Percentiles rank a stretch among this genome's conserved stretches.
These are phyloP conservation scores for Heteromormyrus szaboi DNA, from an alignment of 2,797 vertebrate species.

Conservation along the genomic window DNA sequence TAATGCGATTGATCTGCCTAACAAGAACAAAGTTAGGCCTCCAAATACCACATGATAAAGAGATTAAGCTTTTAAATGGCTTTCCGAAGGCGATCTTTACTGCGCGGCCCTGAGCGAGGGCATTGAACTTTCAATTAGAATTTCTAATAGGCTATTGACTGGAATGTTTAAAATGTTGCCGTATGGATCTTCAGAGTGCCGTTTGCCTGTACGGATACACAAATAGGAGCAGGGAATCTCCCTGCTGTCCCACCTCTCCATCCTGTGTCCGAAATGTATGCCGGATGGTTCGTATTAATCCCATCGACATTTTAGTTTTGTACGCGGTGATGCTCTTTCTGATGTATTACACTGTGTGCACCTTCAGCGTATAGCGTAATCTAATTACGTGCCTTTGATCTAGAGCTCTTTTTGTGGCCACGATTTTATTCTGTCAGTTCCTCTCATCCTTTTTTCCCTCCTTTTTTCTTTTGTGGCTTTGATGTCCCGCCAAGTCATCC, in stretches of 20 bases:
- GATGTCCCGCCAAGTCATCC: conserved; percentile 51
- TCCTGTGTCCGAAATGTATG: conserved; percentile 20
- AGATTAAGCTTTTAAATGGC: conserved; percentile 93
- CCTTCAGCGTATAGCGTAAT: conserved; percentile 47
- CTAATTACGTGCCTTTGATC: conserved; percentile 49
- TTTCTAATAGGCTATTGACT: conserved; percentile 96
- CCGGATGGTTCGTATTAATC: conserved; percentile 30
- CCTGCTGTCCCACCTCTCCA: conserved; percentile 17
- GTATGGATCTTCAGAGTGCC: conserved; percentile 74
- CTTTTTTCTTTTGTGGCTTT: conserved; percentile 44
- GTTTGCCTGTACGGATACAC: conserved; percentile 58
- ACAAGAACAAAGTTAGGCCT: conserved; percentile 96
- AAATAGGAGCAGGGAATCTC: conserved; percentile 38
- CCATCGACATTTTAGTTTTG: conserved; percentile 36
- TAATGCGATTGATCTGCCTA: conserved; percentile 92
- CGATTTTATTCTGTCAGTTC: conserved; percentile 43
- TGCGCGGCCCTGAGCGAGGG: conserved; percentile 72
- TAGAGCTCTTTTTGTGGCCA: conserved; percentile 40
- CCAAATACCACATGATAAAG: conserved; percentile 96
- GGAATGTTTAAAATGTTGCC: conserved; percentile 89
- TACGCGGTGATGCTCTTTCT: conserved; percentile 44
- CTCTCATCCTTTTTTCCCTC: conserved; percentile 26
- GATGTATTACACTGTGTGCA: conserved; percentile 33
- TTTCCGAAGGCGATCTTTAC: conserved; percentile 86
- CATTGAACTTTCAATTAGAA: conserved; percentile 97